phyloP scores from a whole-genome alignment of 2,797 vertebrate genomes.

The Sciaenops ocellatus region DNA sequence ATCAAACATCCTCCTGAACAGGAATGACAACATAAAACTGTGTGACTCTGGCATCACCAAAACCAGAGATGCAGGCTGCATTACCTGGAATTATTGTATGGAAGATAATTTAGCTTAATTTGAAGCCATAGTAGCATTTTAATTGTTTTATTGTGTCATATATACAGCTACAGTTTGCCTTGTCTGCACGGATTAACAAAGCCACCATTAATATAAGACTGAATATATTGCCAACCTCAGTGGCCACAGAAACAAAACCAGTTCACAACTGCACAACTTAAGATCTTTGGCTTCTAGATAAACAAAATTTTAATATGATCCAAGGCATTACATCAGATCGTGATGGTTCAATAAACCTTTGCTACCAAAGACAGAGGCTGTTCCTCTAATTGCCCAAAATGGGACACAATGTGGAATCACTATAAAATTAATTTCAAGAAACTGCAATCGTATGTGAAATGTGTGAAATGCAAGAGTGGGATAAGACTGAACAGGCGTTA shows the following conservation, averaged over 20 bases:
- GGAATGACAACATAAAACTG: constrained; percentile 98
- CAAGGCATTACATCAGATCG: background rate
- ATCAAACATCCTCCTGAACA: constrained; percentile 99
- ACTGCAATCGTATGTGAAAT: background rate
- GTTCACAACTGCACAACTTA: background rate
- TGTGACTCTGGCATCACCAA: constrained; percentile 99
- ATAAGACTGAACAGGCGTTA: background rate
- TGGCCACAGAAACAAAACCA: background rate
- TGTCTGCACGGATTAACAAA: background rate
- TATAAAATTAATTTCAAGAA: background rate
- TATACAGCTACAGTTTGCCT: background rate
- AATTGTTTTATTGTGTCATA: background rate
- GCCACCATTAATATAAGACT: background rate
- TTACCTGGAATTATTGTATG: background rate
- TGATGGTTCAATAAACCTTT: background rate
- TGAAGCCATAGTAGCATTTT: background rate
- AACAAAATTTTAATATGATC: background rate
- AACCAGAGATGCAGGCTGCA: constrained; percentile 96
- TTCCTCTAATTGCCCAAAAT: background rate
- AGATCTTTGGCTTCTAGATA: background rate
- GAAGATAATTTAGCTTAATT: background rate
- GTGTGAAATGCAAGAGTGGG: background rate
- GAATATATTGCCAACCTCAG: background rate
- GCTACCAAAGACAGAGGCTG: background rate
- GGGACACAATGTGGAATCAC: background rate